Conservation (phyloP, 2,797 vertebrate species). For the Falco biarmicus region DNA sequence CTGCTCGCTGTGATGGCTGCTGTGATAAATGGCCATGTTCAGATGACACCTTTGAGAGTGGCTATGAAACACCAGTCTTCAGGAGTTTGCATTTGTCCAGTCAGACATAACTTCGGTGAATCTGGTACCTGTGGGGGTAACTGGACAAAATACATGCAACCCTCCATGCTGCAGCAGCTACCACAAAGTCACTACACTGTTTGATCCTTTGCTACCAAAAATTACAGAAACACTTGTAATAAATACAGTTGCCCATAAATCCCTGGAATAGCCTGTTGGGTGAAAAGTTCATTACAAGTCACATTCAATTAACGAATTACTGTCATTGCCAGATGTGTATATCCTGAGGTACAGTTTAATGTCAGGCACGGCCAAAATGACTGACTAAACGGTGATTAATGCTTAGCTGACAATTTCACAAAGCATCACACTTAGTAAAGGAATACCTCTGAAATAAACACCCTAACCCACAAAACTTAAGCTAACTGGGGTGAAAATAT, state of each 20-base stretch:
- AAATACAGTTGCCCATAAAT: conserved; percentile 1
- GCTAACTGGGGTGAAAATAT: background rate
- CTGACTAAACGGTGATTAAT: conserved; percentile 36
- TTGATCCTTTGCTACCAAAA: background rate
- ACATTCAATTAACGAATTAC: conserved; percentile 45
- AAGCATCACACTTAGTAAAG: background rate
- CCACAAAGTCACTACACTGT: background rate
- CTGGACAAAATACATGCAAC: background rate
- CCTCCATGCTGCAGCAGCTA: background rate
- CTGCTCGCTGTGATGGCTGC: background rate
- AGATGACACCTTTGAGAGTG: background rate
- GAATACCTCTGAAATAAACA: background rate
- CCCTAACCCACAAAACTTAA: background rate
- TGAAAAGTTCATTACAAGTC: conserved; percentile 56
- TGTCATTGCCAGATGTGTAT: conserved; percentile 5
- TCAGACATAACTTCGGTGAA: background rate
- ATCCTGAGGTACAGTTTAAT: conserved; percentile 8
- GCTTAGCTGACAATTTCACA: conserved; percentile 13
- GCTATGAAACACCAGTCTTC: background rate
- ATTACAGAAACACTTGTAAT: background rate
- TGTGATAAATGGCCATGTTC: background rate
- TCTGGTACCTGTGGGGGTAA: background rate
- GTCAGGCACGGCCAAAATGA: conserved; percentile 2
- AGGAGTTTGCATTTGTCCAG: background rate
- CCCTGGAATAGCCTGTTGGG: background rate